These are phyloP conservation scores for Eucera pruinosa DNA, from an alignment of 2,888 invertebrate species.

Conservation along the genomic window DNA sequence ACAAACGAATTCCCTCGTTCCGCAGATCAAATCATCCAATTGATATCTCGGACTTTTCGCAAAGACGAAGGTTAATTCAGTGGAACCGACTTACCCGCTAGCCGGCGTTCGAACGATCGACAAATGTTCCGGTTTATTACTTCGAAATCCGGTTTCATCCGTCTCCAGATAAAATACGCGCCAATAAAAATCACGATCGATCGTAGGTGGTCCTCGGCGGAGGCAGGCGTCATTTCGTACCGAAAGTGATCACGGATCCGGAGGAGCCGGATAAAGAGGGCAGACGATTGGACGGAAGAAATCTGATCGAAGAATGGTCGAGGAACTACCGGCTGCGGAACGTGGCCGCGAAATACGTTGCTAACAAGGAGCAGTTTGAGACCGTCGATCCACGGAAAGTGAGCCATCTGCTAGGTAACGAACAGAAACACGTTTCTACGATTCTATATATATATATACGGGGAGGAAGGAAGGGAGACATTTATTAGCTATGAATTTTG, in stretches of 20 bases:
- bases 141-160: constrained; percentile 33
- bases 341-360: constrained; percentile 90
- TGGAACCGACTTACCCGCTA: constrained; percentile 12
- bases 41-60: background rate
- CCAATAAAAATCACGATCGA: constrained; percentile 55
- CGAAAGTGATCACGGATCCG: constrained; percentile 89
- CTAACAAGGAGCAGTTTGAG: constrained; percentile 90
- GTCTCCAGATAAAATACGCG: constrained; percentile 38
- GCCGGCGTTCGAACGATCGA: constrained; percentile 1
- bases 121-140: constrained; percentile 41
- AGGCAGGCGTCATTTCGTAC: constrained; percentile 90
- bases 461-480: background rate
- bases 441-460: background rate
- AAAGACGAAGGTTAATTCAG: constrained; percentile 30
- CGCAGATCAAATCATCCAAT: constrained; percentile 11
- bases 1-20: background rate
- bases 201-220: constrained; percentile 91
- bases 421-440: constrained; percentile 61
- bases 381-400: constrained; percentile 89
- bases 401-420: constrained; percentile 90
- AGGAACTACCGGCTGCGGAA: constrained; percentile 89
- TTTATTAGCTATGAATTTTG: constrained; percentile 13
- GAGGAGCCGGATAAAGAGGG: constrained; percentile 90
- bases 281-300: constrained; percentile 90
- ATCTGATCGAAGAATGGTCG: constrained; percentile 92